phyloP scores from a whole-genome alignment of 1,140 invertebrate genomes.

The Drosophila ironensis region DNA sequence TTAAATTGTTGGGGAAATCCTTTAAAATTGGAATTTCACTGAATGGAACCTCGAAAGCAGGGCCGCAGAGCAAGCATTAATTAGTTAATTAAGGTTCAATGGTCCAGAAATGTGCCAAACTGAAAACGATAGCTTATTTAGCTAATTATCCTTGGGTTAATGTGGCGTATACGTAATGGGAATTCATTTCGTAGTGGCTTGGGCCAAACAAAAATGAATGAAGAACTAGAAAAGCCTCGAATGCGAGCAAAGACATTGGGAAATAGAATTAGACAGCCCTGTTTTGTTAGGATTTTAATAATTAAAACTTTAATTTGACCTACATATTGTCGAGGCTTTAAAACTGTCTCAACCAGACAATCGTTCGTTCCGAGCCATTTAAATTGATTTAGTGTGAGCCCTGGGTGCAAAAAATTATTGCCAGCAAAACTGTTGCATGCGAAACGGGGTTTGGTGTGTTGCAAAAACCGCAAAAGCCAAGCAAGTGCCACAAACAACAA shows the following conservation, averaged over 20 bases:
- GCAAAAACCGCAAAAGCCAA: constrained; percentile 22
- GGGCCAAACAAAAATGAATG: neutral
- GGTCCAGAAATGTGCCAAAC: constrained; percentile 21
- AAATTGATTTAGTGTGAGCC: constrained; percentile 23
- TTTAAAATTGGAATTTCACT: neutral
- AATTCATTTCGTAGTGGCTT: constrained; percentile 20
- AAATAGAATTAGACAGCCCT: too few species aligned
- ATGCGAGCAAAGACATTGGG: too few species aligned
- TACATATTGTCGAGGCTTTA: too few species aligned
- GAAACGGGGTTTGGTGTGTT: constrained; percentile 11
- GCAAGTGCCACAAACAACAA: constrained; percentile 4
- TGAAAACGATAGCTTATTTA: constrained; percentile 30
- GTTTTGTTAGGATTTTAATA: too few species aligned
- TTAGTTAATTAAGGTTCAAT: constrained; percentile 59
- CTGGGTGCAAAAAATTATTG: constrained; percentile 17
- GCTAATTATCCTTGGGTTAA: constrained; percentile 31
- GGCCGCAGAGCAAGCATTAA: constrained; percentile 28
- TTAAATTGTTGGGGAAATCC: constrained; percentile 5
- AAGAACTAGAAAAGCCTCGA: too few species aligned
- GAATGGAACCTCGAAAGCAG: neutral
- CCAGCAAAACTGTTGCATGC: constrained; percentile 63
- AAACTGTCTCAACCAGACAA: neutral
- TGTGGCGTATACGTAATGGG: constrained; percentile 45
- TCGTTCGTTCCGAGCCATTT: constrained; percentile 4
- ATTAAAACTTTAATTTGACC: too few species aligned